phyloP scores from a whole-genome alignment of 2,888 invertebrate species.

The Thera obeliscata region DNA sequence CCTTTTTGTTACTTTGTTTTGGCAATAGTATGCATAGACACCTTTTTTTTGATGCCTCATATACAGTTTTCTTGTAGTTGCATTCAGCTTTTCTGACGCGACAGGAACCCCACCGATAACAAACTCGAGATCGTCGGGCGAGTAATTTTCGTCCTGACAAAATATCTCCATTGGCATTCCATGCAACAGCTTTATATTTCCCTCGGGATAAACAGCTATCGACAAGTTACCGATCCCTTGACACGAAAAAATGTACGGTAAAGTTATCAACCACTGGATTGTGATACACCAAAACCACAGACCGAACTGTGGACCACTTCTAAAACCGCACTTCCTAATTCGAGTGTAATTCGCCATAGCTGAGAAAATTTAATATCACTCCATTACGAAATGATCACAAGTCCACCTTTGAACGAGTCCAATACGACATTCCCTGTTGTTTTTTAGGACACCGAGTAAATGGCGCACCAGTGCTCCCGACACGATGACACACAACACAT shows the following conservation, averaged over 20 bases:
- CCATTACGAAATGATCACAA: conserved; percentile 67
- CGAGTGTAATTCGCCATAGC: conserved; percentile 67
- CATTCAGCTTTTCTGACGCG: conserved; percentile 83
- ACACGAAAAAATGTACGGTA: conserved; percentile 70
- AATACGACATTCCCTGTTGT: conserved; percentile 71
- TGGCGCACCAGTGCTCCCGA: conserved; percentile 74
- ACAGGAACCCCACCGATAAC: conserved; percentile 45
- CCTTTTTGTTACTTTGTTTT: conserved; percentile 58
- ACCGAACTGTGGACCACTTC: conserved; percentile 61
- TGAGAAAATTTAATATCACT: conserved; percentile 60
- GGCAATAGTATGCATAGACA: conserved; percentile 83
- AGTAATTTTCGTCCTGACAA: conserved; percentile 83
- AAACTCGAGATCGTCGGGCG: conserved; percentile 77
- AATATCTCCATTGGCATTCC: conserved; percentile 86
- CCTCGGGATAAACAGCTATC: conserved; percentile 78
- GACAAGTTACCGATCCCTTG: conserved; percentile 59
- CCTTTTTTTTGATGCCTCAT: conserved; percentile 82
- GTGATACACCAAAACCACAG: conserved; percentile 72
- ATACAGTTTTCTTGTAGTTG: conserved; percentile 85
- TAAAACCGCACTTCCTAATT: conserved; percentile 64
- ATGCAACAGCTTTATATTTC: conserved; percentile 83
- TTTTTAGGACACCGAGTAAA: conserved; percentile 66
- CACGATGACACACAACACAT: conserved; percentile 79
- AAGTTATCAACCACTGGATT: conserved; percentile 65
- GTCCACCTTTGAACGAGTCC: conserved; percentile 55